Conservation (phyloP, 2,888 invertebrate genomes). For the Coelogynopora nodosa region DNA sequence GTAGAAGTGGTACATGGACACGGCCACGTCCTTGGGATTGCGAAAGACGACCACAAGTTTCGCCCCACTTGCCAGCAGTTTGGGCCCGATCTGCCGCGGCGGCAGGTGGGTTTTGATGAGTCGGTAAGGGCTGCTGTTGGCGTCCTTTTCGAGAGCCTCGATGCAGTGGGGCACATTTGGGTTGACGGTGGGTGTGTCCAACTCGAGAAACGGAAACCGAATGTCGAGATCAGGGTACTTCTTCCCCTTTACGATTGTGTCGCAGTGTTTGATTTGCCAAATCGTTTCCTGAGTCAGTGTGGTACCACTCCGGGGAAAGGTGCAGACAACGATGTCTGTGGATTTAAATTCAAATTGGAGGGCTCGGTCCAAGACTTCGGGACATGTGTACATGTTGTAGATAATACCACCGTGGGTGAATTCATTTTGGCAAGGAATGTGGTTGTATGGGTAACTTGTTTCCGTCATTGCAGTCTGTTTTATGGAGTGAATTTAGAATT, state of each 20-base stretch:
- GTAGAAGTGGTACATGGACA: neutral
- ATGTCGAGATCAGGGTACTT: neutral
- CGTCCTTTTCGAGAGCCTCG: neutral
- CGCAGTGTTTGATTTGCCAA: neutral
- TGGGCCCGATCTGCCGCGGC: neutral
- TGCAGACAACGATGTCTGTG: neutral
- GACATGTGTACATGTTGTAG: conserved; percentile 18
- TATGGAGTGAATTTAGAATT: too few relatives aligned
- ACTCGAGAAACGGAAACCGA: neutral
- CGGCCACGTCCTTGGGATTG: neutral
- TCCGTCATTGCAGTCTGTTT: too few relatives aligned
- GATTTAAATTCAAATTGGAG: neutral
- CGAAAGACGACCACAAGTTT: conserved; percentile 8
- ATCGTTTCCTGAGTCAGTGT: conserved; percentile 4
- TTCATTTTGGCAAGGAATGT: conserved; percentile 12
- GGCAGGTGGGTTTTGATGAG: conserved; percentile 17
- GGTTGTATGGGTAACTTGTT: too few relatives aligned
- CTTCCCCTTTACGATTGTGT: neutral
- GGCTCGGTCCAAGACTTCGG: neutral
- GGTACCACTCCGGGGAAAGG: neutral
- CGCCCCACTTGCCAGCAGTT: neutral
- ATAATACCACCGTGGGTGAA: conserved; percentile 22
- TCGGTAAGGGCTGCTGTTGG: neutral
- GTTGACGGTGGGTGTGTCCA: neutral
- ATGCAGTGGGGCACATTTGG: too few relatives aligned